Evolutionary conservation across 2,888 invertebrate genomes (phyloP).

Genomic region (Nemoura dubitans): DNA sequence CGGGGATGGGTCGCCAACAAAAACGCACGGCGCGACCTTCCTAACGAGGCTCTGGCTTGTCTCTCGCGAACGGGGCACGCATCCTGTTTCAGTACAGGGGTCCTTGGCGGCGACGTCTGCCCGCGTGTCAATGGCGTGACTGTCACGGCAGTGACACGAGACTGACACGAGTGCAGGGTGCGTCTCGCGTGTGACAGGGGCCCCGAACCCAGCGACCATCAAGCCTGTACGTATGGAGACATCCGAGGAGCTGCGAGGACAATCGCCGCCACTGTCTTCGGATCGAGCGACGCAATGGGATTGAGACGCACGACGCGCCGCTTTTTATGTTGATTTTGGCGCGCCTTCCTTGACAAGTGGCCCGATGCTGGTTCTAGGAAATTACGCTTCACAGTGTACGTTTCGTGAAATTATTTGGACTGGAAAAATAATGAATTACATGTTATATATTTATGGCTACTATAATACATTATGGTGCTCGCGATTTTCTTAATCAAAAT

Average conservation of each 20-base stretch:
- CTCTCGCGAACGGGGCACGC: too few relatives aligned
- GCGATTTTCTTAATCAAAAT: not conserved
- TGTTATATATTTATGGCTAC: not conserved
- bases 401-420: conserved; percentile 15
- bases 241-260: not conserved
- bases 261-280: not conserved
- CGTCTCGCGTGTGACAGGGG: not conserved
- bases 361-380: not conserved
- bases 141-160: not conserved
- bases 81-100: too few relatives aligned
- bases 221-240: not conserved
- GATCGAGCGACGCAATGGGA: not conserved
- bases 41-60: too few relatives aligned
- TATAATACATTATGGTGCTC: too few relatives aligned
- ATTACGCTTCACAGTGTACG: conserved; percentile 23
- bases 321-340: conserved; percentile 40
- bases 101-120: not conserved
- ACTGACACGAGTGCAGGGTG: not conserved
- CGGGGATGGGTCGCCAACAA: too few relatives aligned
- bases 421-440: not conserved
- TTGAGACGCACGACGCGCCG: not conserved
- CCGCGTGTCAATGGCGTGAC: too few relatives aligned
- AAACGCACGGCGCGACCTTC: too few relatives aligned
- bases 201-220: not conserved
- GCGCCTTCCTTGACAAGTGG: conserved; percentile 32